Base-by-base conservation (phyloP, 2,113 vertebrate genomes). In the Platichthys flesus region DNA sequence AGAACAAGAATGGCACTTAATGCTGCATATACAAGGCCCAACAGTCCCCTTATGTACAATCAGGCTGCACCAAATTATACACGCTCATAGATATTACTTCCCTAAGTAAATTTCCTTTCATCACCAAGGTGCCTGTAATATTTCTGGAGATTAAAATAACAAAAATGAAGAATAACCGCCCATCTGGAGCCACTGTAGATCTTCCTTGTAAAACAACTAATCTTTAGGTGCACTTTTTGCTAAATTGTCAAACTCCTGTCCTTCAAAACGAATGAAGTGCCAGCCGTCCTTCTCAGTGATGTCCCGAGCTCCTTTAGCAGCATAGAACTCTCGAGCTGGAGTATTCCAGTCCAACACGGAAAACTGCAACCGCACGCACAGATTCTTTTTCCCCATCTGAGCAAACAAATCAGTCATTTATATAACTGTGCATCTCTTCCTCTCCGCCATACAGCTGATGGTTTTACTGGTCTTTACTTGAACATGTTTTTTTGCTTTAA, bases 311-410 rank as follows among this genome's bases (percentile, higher is more conserved):
- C 95, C 96, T 64, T 93, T 92, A 58, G 84, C 79, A 45, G 91
- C 82, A 66, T 97, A 97, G 73, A 97, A 96, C 28, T 94, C 90
- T 59, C 94, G 87, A 57, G 96, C 83, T 0, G 83, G 83, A 15
- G 84, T 89, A 79, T 96, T 97, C 96, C 95, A 96, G 57, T 96
- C 86, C 77, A 97, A 79, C 69, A 93, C 96, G 0, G 91, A 76
- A 5, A 97, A 64, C 71, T 95, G 93, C 59, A 97, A 84, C 52
- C 93, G 94, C 16, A 76, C 89, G 81, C 96, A 97, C 65, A 92
- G 90, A 65, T 93, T 90, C 58, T 92, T 85, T 76, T 93, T 79
- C 47, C 88, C 93, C 26, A 94, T 86, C 96, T 97, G 85, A 67
- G 9, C 23, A 79, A 67, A 85, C n/a, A 76, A 52, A 63, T 8